Conservation (phyloP, 2,797 vertebrate genomes). For the Masticophis lateralis region DNA sequence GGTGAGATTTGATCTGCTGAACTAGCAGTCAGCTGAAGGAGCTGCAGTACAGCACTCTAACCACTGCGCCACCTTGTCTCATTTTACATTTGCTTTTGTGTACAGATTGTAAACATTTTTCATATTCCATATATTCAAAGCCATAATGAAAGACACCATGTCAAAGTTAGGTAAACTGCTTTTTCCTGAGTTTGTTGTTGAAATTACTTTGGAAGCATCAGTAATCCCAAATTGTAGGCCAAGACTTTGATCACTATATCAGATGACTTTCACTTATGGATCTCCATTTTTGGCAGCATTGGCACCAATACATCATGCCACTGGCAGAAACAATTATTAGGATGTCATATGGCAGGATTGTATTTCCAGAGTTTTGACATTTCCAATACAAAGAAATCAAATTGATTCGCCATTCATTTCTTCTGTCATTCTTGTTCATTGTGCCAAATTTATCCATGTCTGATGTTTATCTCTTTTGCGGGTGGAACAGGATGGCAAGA, state of each 20-base stretch:
- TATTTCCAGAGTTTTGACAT: constrained; percentile 20
- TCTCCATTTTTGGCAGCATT: background rate
- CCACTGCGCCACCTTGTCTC: too few species aligned
- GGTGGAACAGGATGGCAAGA: background rate
- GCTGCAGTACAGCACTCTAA: too few species aligned
- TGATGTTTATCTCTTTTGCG: background rate
- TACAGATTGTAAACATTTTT: background rate
- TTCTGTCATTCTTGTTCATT: constrained; percentile 18
- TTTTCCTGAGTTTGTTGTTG: background rate
- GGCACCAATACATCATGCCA: background rate
- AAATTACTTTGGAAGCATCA: background rate
- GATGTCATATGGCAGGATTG: background rate
- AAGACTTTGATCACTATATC: background rate
- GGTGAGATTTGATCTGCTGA: too few species aligned
- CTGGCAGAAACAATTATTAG: constrained; percentile 8
- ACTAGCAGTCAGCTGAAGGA: too few species aligned
- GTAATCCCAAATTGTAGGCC: background rate
- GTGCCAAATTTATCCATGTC: background rate
- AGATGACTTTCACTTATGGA: background rate
- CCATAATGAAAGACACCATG: background rate
- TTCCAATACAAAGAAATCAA: constrained; percentile 13
- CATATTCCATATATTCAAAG: background rate
- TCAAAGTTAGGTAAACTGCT: background rate
- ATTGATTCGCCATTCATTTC: constrained; percentile 10
- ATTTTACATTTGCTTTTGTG: background rate